Base-by-base conservation (phyloP, 92 coral and sea anemone genomes). In the Plumapathes pennacea region DNA sequence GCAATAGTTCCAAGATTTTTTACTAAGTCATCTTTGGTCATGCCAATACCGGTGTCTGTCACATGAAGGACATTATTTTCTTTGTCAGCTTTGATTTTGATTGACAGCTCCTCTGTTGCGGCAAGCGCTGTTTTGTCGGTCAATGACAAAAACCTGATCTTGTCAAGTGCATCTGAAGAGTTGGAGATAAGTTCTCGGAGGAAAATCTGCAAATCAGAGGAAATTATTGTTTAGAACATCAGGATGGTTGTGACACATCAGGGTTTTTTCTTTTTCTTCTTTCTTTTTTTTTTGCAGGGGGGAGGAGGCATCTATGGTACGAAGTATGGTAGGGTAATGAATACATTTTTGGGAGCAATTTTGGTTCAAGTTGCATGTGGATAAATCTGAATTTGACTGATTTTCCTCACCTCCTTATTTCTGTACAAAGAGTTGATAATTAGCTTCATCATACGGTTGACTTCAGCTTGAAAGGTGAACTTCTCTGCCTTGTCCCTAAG, bases 21-120 rank as follows among this genome's bases (percentile, higher is more conserved):
- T 53, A 91, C 73, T 40, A 91, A 66, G 40, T 91, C 96, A 3
- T 86, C 97, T 33, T 91, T 91, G 49, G 97, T 91, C 97, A 91
- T 91, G 23, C 97, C 97, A 71, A 91, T 91, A 37, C 97, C 97
- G 57, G 97, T 91, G 70, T 91, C 97, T 25, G 97, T 91, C 59
- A 91, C 96, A 44, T 91, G 97, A 36, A 91, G 85, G 60, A 91
- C 66, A 67, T 91, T 91, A 74, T 91, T 91, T 39, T 91, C 97
- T 45, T 88, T 91, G 78, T 91, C 97, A 10, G 96, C 97, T 65
- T 91, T 91, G 91, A 91, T 91, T 50, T 88, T 91, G 42, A 91
- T 88, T 59, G 96, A 88, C 68, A 91, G 68, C 56, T 91, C 97
- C 32, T 88, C 92, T 15, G 90, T 83, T 11, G 96, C 89, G 10